Evolutionary conservation across 2,797 vertebrate species (phyloP), one percentile per base, ranked within the genome.

Genomic region (Stomatorhinus walkeri): DNA sequence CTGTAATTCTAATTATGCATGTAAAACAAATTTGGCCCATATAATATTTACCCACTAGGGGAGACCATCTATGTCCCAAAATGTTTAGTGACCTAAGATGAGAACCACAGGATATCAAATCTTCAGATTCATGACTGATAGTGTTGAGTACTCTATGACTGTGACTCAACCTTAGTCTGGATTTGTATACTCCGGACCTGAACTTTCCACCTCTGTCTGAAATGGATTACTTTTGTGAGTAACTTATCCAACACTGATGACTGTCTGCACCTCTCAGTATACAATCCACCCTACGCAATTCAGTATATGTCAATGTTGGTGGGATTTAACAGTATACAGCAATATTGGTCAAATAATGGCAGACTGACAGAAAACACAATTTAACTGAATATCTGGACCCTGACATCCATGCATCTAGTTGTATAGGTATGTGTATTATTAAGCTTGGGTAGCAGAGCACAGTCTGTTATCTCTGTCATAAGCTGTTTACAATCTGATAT

Each of bases 401-500:
- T 88, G 40, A 88, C n/a, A 10, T 22, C 79, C 24, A 61, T 19
- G 3, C 12, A 24, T 19, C 3, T 4, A 4, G 52, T n/a, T 81
- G 48, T 22, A 22, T 40, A 88, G 49, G 72, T 5, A n/a, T 81
- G 40, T 59, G 72, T 59, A 88, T 88, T 61, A 56, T 61, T 2
- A 28, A 51, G 32, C 40, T 24, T 22, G n/a, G 4, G 7, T 56
- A 28, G 85, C 12, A 61, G 76, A 22, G 5, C 12, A 28, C 72
- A 59, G 36, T 43, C 32, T 54, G 76, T 43, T 59, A 84, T 28
- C 24, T 59, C 52, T 88, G 79, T 88, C 54, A 84, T n/a, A 84
- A 24, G 16, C 22, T 28, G 14, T 61, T 54, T 10, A 61, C 43
- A 85, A 61, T 8, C 36, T 64, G 32, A 61, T 28, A 84, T 49